Evolutionary conservation across 1,140 invertebrate genomes (phyloP).

Genomic region (Carcinoscorpius rotundicauda): DNA sequence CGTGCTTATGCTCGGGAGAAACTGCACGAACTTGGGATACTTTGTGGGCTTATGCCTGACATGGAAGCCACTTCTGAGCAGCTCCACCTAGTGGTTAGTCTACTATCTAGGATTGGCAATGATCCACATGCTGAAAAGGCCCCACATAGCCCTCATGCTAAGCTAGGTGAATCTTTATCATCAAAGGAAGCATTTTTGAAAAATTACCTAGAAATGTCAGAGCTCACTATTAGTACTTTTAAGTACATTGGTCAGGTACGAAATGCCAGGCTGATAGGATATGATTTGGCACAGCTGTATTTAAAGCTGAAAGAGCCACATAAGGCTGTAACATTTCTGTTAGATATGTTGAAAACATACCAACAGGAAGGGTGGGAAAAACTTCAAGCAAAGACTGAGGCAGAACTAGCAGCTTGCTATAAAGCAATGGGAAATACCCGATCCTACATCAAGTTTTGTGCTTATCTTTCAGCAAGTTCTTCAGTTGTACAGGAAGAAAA

Average conservation of each 20-base stretch:
- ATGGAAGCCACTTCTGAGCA: slow-evolving; percentile 62
- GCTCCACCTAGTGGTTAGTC: slow-evolving; percentile 72
- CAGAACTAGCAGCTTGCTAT: slow-evolving; percentile 76
- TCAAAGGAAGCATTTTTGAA: slow-evolving; percentile 79
- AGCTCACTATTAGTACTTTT: slow-evolving; percentile 90
- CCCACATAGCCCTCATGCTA: slow-evolving; percentile 54
- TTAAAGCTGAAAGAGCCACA: slow-evolving; percentile 69
- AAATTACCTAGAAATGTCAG: slow-evolving; percentile 83
- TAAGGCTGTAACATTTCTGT: slow-evolving; percentile 76
- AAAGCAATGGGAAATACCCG: slow-evolving; percentile 58
- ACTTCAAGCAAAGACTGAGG: slow-evolving; percentile 62
- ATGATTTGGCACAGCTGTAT: slow-evolving; percentile 81
- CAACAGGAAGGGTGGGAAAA: slow-evolving; percentile 72
- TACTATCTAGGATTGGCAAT: slow-evolving; percentile 70
- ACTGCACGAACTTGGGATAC: slow-evolving; percentile 68
- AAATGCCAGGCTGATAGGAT: slow-evolving; percentile 72
- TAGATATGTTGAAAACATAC: slow-evolving; percentile 72
- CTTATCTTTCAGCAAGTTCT: slow-evolving; percentile 55
- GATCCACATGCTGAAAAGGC: slow-evolving; percentile 25
- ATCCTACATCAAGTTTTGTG: slow-evolving; percentile 44
- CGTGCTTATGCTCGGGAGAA: slow-evolving; percentile 89
- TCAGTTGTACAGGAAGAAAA: slow-evolving; percentile 41
- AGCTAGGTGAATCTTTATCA: slow-evolving; percentile 78
- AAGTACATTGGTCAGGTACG: slow-evolving; percentile 83
- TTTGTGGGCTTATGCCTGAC: slow-evolving; percentile 84